Percentiles rank a stretch among this genome's conserved stretches.
These are phyloP conservation scores for Pheosia tremula DNA, from an alignment of 2,888 invertebrate genomes.

Conservation along the genomic window DNA sequence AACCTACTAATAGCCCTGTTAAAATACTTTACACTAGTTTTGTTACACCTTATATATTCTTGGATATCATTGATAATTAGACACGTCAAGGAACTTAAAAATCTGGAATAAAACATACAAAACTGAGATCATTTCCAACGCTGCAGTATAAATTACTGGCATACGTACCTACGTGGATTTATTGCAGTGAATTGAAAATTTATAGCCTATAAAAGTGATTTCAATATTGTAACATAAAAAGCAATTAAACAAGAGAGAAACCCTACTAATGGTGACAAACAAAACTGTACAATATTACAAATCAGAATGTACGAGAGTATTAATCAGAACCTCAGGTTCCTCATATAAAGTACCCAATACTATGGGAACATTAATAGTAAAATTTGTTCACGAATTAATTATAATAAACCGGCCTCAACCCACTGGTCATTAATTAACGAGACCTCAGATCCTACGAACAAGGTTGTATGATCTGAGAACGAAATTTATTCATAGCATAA, in stretches of 20 bases:
- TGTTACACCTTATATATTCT: conserved; percentile 8
- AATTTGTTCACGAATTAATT: conserved; percentile 41
- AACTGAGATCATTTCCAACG: conserved; percentile 7
- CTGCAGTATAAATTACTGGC: conserved; percentile 4
- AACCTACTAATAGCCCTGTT: too few relatives aligned
- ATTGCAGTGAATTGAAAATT: conserved; percentile 7
- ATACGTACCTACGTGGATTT: conserved; percentile 1
- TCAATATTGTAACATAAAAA: conserved; percentile 16
- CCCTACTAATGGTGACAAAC: conserved; percentile 14
- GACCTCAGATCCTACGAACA: conserved; percentile 14
- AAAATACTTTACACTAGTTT: too few relatives aligned
- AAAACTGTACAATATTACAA: conserved; percentile 18
- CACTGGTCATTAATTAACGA: conserved; percentile 35
- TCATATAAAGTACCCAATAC: conserved; percentile 12
- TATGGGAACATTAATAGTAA: conserved; percentile 32
- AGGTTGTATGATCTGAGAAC: too few relatives aligned
- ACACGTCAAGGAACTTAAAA: conserved; percentile 8
- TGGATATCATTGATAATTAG: conserved; percentile 19
- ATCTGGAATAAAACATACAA: conserved; percentile 12
- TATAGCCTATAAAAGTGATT: conserved; percentile 8
- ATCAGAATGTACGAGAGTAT: conserved; percentile 33
- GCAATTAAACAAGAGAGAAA: conserved; percentile 14
- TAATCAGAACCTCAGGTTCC: conserved; percentile 34
- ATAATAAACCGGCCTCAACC: conserved; percentile 43
- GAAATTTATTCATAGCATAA: conserved; percentile 8